Evolutionary conservation across 1,140 invertebrate genomes (phyloP).

Genomic region (Hylyphantes graminicola): DNA sequence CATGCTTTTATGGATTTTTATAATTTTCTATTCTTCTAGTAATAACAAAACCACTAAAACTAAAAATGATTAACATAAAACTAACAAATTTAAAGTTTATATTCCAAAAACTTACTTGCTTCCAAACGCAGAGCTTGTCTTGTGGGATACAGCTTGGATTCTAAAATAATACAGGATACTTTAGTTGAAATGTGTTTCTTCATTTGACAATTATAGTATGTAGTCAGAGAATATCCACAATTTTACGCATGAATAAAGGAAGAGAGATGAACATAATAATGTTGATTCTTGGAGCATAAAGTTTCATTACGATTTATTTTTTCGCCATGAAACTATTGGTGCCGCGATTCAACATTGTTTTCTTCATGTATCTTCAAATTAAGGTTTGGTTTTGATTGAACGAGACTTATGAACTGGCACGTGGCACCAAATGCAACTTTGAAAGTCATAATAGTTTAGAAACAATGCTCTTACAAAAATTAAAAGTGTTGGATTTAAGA

Average conservation of each 20-base stretch:
- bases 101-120: constrained; percentile 74
- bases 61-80: constrained; percentile 18
- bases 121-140: constrained; percentile 86
- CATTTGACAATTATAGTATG: neutral
- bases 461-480: too few relatives aligned
- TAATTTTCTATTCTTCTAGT: neutral
- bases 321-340: too few relatives aligned
- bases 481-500: too few relatives aligned
- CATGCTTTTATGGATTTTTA: neutral
- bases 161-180: constrained; percentile 61
- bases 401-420: too few relatives aligned
- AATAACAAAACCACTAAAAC: too few relatives aligned
- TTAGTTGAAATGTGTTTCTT: neutral
- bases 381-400: too few relatives aligned
- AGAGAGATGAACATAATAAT: neutral
- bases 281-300: neutral
- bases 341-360: too few relatives aligned
- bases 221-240: neutral
- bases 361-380: too few relatives aligned
- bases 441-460: too few relatives aligned
- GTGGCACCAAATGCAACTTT: too few relatives aligned
- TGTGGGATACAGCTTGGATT: constrained; percentile 78
- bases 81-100: constrained; percentile 68
- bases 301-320: neutral
- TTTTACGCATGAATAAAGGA: neutral